Conservation (phyloP, 2,888 invertebrate species). For the Pemphredon lugubris region DNA sequence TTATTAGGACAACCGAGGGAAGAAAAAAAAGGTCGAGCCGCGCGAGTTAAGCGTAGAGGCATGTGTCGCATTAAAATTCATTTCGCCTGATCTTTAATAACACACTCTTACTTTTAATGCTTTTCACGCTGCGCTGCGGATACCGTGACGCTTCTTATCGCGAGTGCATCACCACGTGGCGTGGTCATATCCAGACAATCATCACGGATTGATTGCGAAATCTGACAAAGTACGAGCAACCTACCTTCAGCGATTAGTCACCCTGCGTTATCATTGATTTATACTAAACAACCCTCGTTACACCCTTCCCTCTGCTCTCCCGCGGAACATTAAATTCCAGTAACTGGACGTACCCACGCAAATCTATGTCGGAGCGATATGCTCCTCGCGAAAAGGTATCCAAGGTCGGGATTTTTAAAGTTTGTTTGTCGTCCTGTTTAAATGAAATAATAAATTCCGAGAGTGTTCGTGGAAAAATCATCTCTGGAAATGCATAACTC, state of each 20-base stretch:
- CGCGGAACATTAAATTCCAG: not conserved
- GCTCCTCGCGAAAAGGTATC: too few species aligned
- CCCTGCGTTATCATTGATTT: not conserved
- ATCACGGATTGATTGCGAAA: not conserved
- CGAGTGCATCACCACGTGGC: slow-evolving; percentile 10
- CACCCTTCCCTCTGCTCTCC: not conserved
- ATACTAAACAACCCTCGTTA: not conserved
- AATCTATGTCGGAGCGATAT: too few species aligned
- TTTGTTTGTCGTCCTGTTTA: too few species aligned
- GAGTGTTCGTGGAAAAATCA: too few species aligned
- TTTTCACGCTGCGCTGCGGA: slow-evolving; percentile 25
- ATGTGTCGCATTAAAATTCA: slow-evolving; percentile 31
- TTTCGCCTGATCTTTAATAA: slow-evolving; percentile 41
- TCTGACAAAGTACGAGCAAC: not conserved
- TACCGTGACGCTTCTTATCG: slow-evolving; percentile 41
- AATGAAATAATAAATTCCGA: too few species aligned
- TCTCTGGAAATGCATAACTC: too few species aligned
- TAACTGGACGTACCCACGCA: too few species aligned
- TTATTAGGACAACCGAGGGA: not conserved
- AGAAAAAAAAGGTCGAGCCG: not conserved
- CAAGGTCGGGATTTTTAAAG: too few species aligned
- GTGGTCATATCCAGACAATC: not conserved
- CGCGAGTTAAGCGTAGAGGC: not conserved
- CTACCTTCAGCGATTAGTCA: not conserved
- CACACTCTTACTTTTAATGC: slow-evolving; percentile 19